A percentile compares a stretch with the other conserved stretches of the same genome.
These are phyloP conservation scores for Spermophilus dauricus DNA, from an alignment of 2,113 vertebrate genomes.

Conservation along the genomic window DNA sequence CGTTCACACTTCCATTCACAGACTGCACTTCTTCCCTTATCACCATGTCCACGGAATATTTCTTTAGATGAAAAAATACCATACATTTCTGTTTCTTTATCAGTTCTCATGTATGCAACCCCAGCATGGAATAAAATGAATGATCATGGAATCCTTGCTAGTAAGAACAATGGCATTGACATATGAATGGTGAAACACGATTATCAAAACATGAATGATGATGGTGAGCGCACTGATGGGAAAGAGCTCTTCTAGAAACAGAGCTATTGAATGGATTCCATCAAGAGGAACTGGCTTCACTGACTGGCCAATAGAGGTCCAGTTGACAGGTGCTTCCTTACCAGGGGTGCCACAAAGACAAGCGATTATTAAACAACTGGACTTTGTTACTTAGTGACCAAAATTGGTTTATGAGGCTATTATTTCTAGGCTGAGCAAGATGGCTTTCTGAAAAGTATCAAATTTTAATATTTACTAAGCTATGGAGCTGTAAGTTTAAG, in stretches of 20 bases:
- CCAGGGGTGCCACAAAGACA: neutral
- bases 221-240: neutral
- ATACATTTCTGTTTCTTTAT: neutral
- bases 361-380: slow-evolving; percentile 27
- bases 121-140: neutral
- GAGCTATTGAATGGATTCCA: neutral
- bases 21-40: neutral
- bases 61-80: neutral
- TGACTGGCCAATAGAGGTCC: neutral
- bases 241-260: neutral
- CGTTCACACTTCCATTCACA: neutral
- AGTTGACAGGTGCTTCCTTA: slow-evolving; percentile 20
- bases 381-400: slow-evolving; percentile 38
- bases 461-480: slow-evolving; percentile 9
- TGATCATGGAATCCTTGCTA: neutral
- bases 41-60: neutral
- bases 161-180: neutral
- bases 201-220: neutral
- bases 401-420: slow-evolving; percentile 23
- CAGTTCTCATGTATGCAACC: neutral
- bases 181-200: neutral
- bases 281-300: neutral
- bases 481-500: neutral
- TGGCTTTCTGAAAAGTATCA: slow-evolving; percentile 53
- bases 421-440: slow-evolving; percentile 37